Conservation (phyloP, 1,140 invertebrate genomes). For the Drosophila paulistorum region DNA sequence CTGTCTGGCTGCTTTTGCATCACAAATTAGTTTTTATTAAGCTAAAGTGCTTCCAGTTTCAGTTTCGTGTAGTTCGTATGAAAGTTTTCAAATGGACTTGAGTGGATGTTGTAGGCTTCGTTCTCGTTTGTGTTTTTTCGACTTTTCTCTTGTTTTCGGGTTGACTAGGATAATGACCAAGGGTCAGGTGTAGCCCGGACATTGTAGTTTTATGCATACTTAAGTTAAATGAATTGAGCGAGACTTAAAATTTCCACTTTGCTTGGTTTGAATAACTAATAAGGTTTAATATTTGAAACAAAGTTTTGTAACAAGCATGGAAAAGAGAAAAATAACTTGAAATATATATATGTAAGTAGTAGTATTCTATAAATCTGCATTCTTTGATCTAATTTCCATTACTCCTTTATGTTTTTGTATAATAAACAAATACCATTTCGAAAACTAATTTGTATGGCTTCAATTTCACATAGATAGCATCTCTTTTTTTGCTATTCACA, state of each 20-base stretch:
- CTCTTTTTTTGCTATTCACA: too few relatives aligned
- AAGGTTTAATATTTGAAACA: neutral
- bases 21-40: conserved; percentile 64
- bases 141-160: neutral
- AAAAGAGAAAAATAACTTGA: too few relatives aligned
- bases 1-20: conserved; percentile 28
- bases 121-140: neutral
- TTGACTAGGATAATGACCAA: conserved; percentile 17
- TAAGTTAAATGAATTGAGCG: conserved; percentile 14
- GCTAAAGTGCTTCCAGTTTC: conserved; percentile 41
- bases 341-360: too few relatives aligned
- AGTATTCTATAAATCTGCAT: too few relatives aligned
- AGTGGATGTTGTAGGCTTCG: conserved; percentile 6
- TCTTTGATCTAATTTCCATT: too few relatives aligned
- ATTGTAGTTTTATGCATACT: conserved; percentile 5
- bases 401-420: too few relatives aligned
- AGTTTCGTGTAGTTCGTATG: conserved; percentile 30
- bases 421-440: too few relatives aligned
- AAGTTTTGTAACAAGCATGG: neutral
- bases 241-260: conserved; percentile 6
- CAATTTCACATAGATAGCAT: too few relatives aligned
- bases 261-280: conserved; percentile 9
- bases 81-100: conserved; percentile 52
- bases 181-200: conserved; percentile 21
- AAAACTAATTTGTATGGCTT: too few relatives aligned